Evolutionary conservation across 2,797 vertebrate species (phyloP).

Genomic region (Xenops minutus): DNA sequence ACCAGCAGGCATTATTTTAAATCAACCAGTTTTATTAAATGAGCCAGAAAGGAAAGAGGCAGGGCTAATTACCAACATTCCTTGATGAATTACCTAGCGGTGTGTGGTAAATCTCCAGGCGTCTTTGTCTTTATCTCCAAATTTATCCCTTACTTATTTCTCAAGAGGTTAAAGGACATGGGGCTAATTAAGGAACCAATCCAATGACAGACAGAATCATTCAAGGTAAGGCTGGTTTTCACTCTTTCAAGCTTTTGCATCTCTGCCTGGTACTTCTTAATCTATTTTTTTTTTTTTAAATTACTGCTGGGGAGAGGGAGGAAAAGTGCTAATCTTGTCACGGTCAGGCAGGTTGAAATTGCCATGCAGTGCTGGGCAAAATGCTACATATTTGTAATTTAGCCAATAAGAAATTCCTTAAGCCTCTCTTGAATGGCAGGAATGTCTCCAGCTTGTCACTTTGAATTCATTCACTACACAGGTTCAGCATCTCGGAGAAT

Average conservation of each 20-base stretch:
- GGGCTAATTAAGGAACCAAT: constrained; percentile 87
- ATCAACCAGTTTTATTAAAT: constrained; percentile 84
- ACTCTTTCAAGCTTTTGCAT: constrained; percentile 79
- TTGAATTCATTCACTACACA: constrained; percentile 75
- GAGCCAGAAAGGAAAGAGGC: constrained; percentile 88
- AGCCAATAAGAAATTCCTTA: constrained; percentile 93
- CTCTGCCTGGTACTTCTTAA: constrained; percentile 88
- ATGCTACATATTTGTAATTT: constrained; percentile 86
- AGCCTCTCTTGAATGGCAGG: constrained; percentile 85
- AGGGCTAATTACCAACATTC: constrained; percentile 91
- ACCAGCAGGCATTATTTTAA: constrained; percentile 87
- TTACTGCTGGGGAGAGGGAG: constrained; percentile 67
- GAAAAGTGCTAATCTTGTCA: constrained; percentile 84
- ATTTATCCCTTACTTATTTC: constrained; percentile 87
- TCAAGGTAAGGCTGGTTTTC: constrained; percentile 83
- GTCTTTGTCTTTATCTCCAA: constrained; percentile 85
- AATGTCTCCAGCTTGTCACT: constrained; percentile 86
- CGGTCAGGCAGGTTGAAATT: constrained; percentile 82
- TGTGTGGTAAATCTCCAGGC: constrained; percentile 90
- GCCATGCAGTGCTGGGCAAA: constrained; percentile 82
- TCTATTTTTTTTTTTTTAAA: constrained; percentile 68
- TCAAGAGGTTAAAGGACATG: constrained; percentile 87
- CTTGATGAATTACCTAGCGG: constrained; percentile 91
- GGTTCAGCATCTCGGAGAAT: constrained; percentile 69
- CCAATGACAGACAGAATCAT: constrained; percentile 84